These are phyloP conservation scores for Belonocnema kinseyi DNA, from an alignment of 1,140 invertebrate species.

Conservation along the genomic window DNA sequence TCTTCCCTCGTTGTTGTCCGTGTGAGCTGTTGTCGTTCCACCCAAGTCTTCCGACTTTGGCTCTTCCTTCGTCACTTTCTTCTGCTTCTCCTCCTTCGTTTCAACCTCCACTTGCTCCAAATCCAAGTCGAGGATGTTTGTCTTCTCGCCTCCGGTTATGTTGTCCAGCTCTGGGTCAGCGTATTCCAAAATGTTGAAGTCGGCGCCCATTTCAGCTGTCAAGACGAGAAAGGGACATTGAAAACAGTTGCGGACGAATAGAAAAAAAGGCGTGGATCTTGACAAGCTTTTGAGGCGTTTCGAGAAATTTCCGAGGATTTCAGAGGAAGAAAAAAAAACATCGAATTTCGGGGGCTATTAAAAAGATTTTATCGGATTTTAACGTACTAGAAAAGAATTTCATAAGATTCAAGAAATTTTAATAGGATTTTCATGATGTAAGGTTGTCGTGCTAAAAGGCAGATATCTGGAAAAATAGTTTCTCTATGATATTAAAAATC, in stretches of 20 bases:
- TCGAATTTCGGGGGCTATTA: no score
- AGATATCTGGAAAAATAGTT: no score
- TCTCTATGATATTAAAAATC: no score
- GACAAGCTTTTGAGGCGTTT: no score
- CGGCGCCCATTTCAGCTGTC: constrained; percentile 90
- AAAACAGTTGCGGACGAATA: not conserved
- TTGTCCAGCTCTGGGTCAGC: constrained; percentile 95
- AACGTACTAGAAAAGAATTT: no score
- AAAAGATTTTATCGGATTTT: no score
- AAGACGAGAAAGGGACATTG: constrained; percentile 48
- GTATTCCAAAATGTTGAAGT: constrained; percentile 97
- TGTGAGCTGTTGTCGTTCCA: constrained; percentile 45
- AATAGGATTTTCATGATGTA: no score
- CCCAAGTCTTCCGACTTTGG: constrained; percentile 61
- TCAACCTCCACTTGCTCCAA: constrained; percentile 82
- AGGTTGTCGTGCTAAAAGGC: no score
- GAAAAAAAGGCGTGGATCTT: no score
- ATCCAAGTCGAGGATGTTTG: constrained; percentile 87
- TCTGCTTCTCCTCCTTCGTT: constrained; percentile 77
- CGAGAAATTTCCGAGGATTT: no score
- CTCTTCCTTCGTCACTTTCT: constrained; percentile 71
- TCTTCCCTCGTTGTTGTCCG: constrained; percentile 51
- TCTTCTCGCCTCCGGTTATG: constrained; percentile 83
- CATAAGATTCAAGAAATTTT: no score
- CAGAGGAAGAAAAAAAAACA: no score